phyloP scores from a whole-genome alignment of 2,113 vertebrate genomes.

The Platycercus adscitus region DNA sequence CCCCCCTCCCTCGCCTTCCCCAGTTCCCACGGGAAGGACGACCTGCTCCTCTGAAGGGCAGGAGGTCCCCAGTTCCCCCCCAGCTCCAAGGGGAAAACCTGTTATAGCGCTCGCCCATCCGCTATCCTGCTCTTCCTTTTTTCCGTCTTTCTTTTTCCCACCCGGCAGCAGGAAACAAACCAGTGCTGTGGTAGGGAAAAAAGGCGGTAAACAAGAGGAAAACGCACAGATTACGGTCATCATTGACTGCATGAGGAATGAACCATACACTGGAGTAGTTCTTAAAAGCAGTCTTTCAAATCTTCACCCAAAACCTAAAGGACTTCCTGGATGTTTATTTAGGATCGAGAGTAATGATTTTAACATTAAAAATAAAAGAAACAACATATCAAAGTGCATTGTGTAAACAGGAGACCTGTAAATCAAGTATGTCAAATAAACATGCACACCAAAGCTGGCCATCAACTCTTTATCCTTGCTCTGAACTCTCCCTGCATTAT shows the following conservation, averaged over 20 bases:
- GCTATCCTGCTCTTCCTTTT: neutral
- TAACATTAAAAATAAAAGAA: neutral
- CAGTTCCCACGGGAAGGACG: too few species aligned
- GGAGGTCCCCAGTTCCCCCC: neutral
- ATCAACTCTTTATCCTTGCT: neutral
- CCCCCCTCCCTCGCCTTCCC: too few species aligned
- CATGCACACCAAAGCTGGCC: neutral
- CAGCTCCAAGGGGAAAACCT: neutral
- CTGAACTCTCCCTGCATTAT: conserved; percentile 27
- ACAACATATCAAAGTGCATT: neutral
- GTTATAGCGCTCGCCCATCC: neutral
- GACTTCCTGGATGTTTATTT: neutral
- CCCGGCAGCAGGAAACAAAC: neutral
- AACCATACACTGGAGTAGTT: neutral
- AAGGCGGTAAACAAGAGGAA: neutral
- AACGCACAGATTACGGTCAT: neutral
- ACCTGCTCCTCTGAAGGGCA: neutral
- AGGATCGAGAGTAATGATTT: neutral
- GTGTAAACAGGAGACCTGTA: neutral
- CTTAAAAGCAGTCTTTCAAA: neutral
- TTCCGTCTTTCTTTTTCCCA: too few species aligned
- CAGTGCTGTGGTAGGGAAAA: neutral
- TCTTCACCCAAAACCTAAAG: neutral
- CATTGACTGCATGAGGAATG: neutral
- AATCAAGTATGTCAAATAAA: neutral